phyloP scores from a whole-genome alignment of 2,113 vertebrate species.

The Piaya cayana region DNA sequence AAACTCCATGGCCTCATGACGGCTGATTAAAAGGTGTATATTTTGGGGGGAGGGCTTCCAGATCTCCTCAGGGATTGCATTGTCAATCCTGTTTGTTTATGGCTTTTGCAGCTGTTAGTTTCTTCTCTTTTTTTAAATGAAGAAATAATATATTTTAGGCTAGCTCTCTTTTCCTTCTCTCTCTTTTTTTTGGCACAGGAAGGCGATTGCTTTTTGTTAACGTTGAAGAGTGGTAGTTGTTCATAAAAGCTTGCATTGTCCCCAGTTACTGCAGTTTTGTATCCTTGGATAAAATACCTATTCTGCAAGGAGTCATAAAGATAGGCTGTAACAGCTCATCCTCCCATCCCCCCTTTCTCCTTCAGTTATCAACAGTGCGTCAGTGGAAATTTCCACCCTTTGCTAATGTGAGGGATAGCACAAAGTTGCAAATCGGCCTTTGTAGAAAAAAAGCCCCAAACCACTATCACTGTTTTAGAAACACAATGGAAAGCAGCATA shows the following conservation, averaged over 20 bases:
- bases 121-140: slow-evolving; percentile 1
- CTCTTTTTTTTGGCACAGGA: not conserved
- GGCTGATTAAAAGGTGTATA: not conserved
- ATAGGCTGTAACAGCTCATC: slow-evolving; percentile 56
- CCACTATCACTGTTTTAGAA: not conserved
- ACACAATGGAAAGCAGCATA: not conserved
- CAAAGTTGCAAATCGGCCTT: slow-evolving; percentile 40
- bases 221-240: not conserved
- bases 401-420: slow-evolving; percentile 55
- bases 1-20: not conserved
- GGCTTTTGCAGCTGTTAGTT: not conserved
- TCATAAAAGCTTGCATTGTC: not conserved
- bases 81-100: not conserved
- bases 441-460: not conserved
- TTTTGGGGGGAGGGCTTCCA: not conserved
- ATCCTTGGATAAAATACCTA: slow-evolving; percentile 55
- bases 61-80: not conserved
- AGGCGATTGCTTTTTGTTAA: not conserved
- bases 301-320: slow-evolving; percentile 35
- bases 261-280: not conserved
- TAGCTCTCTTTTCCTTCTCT: not conserved
- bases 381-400: slow-evolving; percentile 82
- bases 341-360: slow-evolving; percentile 42
- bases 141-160: not conserved
- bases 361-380: slow-evolving; percentile 62